phyloP scores from a whole-genome alignment of 2,797 vertebrate species.

The Pterois miles region DNA sequence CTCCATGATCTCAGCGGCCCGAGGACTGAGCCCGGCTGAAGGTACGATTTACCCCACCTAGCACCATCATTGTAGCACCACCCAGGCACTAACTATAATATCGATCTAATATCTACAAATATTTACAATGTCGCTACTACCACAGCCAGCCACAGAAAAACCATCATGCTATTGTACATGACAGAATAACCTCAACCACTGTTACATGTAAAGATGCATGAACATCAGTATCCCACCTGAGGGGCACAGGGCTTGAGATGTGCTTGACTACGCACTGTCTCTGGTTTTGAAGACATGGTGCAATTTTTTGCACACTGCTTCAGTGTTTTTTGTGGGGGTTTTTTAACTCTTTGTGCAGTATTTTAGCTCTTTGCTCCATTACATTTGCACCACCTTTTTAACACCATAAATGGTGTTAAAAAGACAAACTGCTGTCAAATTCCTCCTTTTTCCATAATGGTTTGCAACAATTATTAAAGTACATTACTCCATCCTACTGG shows the following conservation, averaged over 20 bases:
- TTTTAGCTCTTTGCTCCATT: neutral
- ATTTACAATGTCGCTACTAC: neutral
- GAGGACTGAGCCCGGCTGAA: slow-evolving; percentile 94
- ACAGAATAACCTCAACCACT: neutral
- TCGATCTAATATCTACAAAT: neutral
- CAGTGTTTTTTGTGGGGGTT: no score
- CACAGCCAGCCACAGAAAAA: neutral
- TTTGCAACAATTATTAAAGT: neutral
- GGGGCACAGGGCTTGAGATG: neutral
- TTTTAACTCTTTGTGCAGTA: neutral
- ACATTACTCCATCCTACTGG: neutral
- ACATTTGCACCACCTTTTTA: neutral
- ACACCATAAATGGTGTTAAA: neutral
- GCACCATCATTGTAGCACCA: neutral
- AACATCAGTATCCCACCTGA: neutral
- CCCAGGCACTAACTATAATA: neutral
- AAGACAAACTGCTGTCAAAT: neutral
- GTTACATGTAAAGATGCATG: neutral
- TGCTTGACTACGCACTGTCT: neutral
- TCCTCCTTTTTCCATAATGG: neutral
- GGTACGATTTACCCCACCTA: slow-evolving; percentile 80
- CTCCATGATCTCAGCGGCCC: slow-evolving; percentile 94
- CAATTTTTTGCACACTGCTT: neutral
- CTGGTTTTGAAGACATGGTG: neutral
- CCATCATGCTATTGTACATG: neutral